Evolutionary conservation across 2,113 vertebrate genomes (phyloP).

Genomic region (Pteruthius melanotis): DNA sequence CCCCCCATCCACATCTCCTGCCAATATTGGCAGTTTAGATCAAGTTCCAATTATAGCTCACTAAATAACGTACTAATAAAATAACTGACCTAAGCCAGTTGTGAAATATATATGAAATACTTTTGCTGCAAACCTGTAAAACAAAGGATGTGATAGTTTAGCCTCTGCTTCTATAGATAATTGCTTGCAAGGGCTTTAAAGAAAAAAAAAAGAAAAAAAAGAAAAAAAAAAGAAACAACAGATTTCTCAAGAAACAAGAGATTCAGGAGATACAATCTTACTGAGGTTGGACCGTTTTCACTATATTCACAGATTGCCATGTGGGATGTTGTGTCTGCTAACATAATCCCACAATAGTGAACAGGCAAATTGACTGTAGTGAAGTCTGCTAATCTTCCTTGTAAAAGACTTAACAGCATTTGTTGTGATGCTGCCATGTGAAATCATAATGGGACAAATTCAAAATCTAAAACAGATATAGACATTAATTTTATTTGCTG

Average conservation of each 20-base stretch:
- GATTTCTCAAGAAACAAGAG: background rate
- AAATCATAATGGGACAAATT: background rate
- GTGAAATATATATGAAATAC: background rate
- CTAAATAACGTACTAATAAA: background rate
- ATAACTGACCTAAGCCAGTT: background rate
- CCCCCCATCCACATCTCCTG: background rate
- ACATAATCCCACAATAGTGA: background rate
- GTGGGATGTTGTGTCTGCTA: background rate
- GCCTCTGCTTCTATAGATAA: background rate
- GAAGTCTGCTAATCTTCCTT: background rate
- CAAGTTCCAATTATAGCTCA: background rate
- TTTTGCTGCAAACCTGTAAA: background rate
- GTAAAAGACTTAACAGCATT: background rate
- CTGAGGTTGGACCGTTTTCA: background rate
- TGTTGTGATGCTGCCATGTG: background rate
- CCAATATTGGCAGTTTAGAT: background rate
- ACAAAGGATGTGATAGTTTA: background rate
- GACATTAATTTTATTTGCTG: slow-evolving; percentile 32
- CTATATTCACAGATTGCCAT: background rate
- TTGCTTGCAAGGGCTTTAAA: background rate
- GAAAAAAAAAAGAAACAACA: background rate
- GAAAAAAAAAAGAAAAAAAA: background rate
- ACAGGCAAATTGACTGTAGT: background rate
- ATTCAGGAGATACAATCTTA: background rate
- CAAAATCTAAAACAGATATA: slow-evolving; percentile 30